Percentiles rank a stretch among this genome's conserved stretches.
Evolutionary conservation across 1,140 invertebrate species (phyloP).

Genomic region (Orchestia grillus): DNA sequence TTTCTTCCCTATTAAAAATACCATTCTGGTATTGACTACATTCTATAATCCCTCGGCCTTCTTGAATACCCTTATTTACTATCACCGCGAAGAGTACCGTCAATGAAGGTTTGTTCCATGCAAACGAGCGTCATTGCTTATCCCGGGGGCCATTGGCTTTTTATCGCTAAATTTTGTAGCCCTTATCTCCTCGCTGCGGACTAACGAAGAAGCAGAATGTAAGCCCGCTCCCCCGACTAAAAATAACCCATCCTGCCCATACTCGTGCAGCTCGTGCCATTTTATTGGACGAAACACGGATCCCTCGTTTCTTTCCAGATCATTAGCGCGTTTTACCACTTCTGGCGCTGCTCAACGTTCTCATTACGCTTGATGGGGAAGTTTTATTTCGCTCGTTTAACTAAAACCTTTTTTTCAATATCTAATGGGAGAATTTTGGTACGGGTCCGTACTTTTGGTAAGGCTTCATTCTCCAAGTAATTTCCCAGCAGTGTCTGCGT

Average conservation of each 20-base stretch:
- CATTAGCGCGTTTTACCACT: background rate
- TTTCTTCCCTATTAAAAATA: background rate
- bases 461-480: background rate
- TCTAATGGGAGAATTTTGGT: background rate
- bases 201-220: background rate
- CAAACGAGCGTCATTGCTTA: background rate
- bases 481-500: background rate
- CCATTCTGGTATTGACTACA: background rate
- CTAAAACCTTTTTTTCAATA: background rate
- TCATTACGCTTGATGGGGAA: background rate
- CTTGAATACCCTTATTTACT: background rate
- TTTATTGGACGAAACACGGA: background rate
- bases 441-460: background rate
- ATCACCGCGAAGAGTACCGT: background rate
- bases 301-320: background rate
- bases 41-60: background rate
- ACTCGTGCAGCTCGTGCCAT: background rate
- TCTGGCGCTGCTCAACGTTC: background rate
- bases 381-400: background rate
- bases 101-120: background rate
- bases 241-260: background rate
- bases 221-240: background rate
- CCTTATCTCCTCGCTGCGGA: background rate
- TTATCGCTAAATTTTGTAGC: slow-evolving; percentile 1
- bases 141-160: background rate